Evolutionary conservation across 2,888 invertebrate genomes (phyloP).

Genomic region (Agrochola lota): DNA sequence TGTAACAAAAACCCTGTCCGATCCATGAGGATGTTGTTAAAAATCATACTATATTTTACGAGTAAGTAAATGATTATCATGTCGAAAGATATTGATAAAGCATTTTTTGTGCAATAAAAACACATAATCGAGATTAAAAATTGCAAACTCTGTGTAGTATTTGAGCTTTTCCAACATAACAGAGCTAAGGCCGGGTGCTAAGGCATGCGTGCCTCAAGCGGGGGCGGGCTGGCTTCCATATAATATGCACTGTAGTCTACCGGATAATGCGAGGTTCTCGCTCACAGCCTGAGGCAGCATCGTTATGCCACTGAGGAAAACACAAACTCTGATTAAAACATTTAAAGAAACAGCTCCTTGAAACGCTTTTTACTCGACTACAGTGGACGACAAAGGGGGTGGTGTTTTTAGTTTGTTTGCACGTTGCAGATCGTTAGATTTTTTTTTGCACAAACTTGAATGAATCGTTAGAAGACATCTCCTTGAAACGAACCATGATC

Average conservation of each 20-base stretch:
- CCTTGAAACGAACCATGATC: no score
- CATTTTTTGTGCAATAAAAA: background rate
- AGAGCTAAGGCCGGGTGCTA: conserved; percentile 66
- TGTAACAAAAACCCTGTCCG: no score
- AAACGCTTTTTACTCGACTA: no score
- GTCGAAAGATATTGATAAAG: no score
- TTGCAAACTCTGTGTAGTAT: background rate
- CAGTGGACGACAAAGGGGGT: no score
- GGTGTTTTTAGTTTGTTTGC: no score
- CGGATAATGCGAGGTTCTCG: conserved; percentile 29
- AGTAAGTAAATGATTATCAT: no score
- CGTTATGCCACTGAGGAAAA: conserved; percentile 53
- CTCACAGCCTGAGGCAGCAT: conserved; percentile 45
- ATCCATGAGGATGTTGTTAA: no score
- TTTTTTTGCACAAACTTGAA: no score
- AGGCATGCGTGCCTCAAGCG: conserved; percentile 70
- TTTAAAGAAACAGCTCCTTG: background rate
- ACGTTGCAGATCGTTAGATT: no score
- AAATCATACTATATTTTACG: no score
- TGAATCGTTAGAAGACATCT: no score
- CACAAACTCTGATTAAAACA: conserved; percentile 21
- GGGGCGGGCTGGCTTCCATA: conserved; percentile 69
- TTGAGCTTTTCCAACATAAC: background rate
- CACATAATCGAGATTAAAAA: background rate
- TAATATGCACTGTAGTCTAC: conserved; percentile 33